These are phyloP conservation scores for Otolemur crassicaudatus DNA, from an alignment of 2,797 vertebrate genomes.

Conservation along the genomic window DNA sequence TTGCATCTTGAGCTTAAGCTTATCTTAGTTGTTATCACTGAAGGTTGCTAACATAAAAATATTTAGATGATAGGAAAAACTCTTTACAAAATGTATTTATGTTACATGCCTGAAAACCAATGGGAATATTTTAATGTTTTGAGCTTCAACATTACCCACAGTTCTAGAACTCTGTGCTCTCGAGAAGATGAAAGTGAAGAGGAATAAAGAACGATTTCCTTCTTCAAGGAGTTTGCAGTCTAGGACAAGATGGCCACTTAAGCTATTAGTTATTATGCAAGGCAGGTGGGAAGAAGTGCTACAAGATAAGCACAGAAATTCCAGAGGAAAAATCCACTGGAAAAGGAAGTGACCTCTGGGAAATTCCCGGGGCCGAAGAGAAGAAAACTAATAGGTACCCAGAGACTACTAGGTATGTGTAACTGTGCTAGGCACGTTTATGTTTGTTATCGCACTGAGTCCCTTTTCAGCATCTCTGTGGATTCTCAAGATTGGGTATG, in stretches of 20 bases:
- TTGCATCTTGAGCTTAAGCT: not conserved
- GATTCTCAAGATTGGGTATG: not conserved
- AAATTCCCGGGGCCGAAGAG: not conserved
- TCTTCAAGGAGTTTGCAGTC: not conserved
- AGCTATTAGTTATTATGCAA: not conserved
- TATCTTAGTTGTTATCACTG: slow-evolving; percentile 18
- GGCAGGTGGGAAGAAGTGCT: not conserved
- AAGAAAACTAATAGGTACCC: not conserved
- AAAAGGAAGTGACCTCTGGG: not conserved
- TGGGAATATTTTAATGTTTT: not conserved
- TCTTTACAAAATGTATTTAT: not conserved
- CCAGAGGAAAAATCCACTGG: not conserved
- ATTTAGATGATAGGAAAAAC: not conserved
- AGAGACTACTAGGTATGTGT: not conserved
- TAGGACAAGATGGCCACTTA: not conserved
- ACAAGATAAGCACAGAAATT: not conserved
- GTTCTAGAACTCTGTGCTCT: not conserved
- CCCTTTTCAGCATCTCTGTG: not conserved
- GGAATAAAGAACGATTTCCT: not conserved
- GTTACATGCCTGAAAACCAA: not conserved
- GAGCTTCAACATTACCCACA: not conserved
- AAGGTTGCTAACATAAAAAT: slow-evolving; percentile 9
- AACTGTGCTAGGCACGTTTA: not conserved
- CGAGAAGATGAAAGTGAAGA: not conserved
- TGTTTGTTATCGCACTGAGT: not conserved